Evolutionary conservation across 2,113 vertebrate genomes (phyloP).

Genomic region (Taurulus bubalis): DNA sequence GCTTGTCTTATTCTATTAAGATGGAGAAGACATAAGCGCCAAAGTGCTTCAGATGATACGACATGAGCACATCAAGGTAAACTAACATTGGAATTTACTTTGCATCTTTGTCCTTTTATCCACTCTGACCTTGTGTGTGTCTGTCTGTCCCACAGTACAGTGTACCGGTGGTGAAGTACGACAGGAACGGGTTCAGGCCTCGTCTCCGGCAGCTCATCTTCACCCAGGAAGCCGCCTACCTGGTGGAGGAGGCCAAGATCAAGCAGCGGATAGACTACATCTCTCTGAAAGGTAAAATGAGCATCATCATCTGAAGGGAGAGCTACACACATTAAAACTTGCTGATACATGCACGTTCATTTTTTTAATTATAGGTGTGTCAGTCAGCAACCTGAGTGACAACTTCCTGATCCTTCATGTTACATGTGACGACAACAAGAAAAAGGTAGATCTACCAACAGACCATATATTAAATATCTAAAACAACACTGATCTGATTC

Average conservation of each 20-base stretch:
- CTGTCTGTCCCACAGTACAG: conserved; percentile 85
- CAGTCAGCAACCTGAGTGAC: conserved; percentile 91
- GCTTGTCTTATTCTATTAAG: conserved; percentile 68
- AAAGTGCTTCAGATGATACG: conserved; percentile 87
- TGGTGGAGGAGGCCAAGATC: conserved; percentile 91
- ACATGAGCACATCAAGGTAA: conserved; percentile 88
- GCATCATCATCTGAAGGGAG: neutral
- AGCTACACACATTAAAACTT: neutral
- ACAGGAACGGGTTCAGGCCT: conserved; percentile 92
- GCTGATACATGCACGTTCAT: neutral
- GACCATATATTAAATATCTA: no score
- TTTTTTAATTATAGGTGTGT: conserved; percentile 84
- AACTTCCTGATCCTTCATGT: conserved; percentile 92
- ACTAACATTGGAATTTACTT: neutral
- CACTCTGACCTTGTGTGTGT: conserved; percentile 22
- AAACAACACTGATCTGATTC: no score
- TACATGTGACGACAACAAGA: conserved; percentile 84
- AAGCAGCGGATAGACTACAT: conserved; percentile 92
- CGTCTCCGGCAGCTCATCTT: conserved; percentile 89
- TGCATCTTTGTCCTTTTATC: neutral
- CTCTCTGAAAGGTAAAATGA: conserved; percentile 85
- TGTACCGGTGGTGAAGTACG: conserved; percentile 90
- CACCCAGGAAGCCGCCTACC: conserved; percentile 85
- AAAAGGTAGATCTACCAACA: conserved; percentile 84
- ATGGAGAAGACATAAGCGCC: conserved; percentile 83